These are phyloP conservation scores for Ptychoptera contaminata DNA, from an alignment of 2,888 invertebrate genomes.

Conservation along the genomic window DNA sequence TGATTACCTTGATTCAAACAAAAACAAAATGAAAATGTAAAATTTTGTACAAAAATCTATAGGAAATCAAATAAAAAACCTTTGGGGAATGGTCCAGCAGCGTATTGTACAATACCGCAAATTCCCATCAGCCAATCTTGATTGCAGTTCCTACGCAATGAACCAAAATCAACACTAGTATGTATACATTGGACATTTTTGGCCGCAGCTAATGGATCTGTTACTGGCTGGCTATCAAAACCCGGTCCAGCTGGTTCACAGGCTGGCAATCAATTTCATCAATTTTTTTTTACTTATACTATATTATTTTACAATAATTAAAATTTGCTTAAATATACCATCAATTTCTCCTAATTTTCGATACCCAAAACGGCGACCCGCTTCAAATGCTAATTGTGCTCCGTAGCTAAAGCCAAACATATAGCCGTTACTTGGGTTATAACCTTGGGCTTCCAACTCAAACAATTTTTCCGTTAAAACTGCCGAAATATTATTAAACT, in stretches of 20 bases:
- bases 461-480: conserved; percentile 12
- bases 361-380: conserved; percentile 13
- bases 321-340: conserved; percentile 9
- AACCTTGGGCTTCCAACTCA: conserved; percentile 12
- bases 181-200: conserved; percentile 18
- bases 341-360: conserved; percentile 14
- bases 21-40: too few species aligned
- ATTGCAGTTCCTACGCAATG: conserved; percentile 14
- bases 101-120: conserved; percentile 15
- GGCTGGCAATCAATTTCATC: too few species aligned
- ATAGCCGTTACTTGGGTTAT: conserved; percentile 12
- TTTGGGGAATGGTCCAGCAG: conserved; percentile 10
- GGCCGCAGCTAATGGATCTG: conserved; percentile 13
- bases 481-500: conserved; percentile 11
- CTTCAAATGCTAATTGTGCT: conserved; percentile 14
- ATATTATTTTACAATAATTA: too few species aligned
- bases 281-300: too few species aligned
- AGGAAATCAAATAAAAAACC: too few species aligned
- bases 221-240: conserved; percentile 11
- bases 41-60: too few species aligned
- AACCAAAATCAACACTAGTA: conserved; percentile 15
- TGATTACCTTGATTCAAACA: conserved; percentile 7
- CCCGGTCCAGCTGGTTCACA: conserved; percentile 17
- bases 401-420: conserved; percentile 17
- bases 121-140: conserved; percentile 18